phyloP scores from a whole-genome alignment of 2,113 vertebrate genomes.

The Merops nubicus region DNA sequence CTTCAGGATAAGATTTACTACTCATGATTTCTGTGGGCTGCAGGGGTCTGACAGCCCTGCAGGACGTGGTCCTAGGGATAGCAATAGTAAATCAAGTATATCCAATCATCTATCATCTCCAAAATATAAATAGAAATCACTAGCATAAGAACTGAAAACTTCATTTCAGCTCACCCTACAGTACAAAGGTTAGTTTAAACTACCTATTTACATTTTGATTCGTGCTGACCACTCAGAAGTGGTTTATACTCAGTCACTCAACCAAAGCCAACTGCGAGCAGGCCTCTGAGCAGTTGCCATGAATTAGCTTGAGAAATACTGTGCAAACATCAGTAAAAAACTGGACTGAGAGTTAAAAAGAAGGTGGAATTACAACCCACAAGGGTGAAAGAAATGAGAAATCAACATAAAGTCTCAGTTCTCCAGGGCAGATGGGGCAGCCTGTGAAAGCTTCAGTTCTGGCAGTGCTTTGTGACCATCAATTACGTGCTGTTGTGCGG shows the following conservation, averaged over 20 bases:
- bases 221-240: background rate
- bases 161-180: background rate
- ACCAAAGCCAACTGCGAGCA: background rate
- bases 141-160: background rate
- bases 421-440: background rate
- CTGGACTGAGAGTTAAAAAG: background rate
- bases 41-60: background rate
- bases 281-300: background rate
- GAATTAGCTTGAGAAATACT: background rate
- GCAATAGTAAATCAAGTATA: background rate
- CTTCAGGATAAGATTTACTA: background rate
- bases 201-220: background rate
- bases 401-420: background rate
- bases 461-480: background rate
- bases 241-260: background rate
- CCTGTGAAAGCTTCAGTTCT: background rate
- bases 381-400: background rate
- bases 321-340: background rate
- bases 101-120: background rate
- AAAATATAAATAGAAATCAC: background rate
- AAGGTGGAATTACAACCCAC: background rate
- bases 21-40: background rate
- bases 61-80: background rate
- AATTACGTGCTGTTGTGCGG: background rate
- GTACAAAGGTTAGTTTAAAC: background rate